Evolutionary conservation across 2,888 invertebrate genomes (phyloP), one percentile per base, ranked within the genome.

Genomic region (Ecdyonurus torrentis): DNA sequence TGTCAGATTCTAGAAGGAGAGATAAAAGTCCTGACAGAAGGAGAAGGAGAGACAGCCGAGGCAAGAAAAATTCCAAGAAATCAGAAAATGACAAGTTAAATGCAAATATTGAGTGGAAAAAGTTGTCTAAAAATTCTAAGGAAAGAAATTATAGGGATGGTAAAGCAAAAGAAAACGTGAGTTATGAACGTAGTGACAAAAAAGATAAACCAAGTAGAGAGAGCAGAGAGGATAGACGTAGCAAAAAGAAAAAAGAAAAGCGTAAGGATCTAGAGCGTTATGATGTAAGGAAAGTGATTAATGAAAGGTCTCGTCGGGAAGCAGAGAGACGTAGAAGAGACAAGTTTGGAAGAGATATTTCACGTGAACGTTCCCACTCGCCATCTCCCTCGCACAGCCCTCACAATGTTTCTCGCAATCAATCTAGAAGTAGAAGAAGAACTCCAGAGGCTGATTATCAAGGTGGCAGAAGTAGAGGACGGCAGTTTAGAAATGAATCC

Each of bases 191-290:
- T 19, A 58, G 58, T 19, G 62, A 62, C n/a, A 62, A 58, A 37
- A 58, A 62, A 22, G 62, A 62, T 25, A n/a, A n/a, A n/a, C n/a
- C n/a, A n/a, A n/a, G n/a, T n/a, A 62, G 58, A 62, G 58, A 60
- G 59, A 63, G 60, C 37, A 52, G 58, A 18, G 63, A 61, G 10
- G 61, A 60, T n/a, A 64, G 59, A 25, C 55, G 61, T 5, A 52
- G 62, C 0, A 67, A 69, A 66, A 76, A 76, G 64, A 79, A 77
- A 67, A 79, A 78, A 66, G 80, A 82, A 63, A 88, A 85, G 70
- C 79, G 89, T 19, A 86, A 88, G 70, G 91, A 91, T 70, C 62
- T 92, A 61, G 87, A 87, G 69, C 80, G 91, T 2, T 92, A 92
- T 73, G 86, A 91, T 76, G 91, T 91, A 10, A 79, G 91, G 53